Evolutionary conservation across 2,888 invertebrate genomes (phyloP), one percentile per base, ranked within the genome.

Genomic region (Serripes groenlandicus): DNA sequence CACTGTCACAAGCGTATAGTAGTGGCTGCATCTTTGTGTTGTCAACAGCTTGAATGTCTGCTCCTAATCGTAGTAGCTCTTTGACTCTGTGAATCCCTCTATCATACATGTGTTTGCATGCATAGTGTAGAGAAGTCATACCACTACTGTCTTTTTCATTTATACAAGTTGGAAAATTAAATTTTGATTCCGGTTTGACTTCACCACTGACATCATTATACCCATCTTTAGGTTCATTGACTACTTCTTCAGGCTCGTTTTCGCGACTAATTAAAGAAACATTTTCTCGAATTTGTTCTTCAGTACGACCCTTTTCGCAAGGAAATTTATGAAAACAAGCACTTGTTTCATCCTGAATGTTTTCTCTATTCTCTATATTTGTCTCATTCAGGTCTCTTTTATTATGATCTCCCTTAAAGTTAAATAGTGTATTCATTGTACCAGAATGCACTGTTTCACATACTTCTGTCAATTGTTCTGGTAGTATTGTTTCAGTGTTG

Each of bases 51-150:
- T 76, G 34, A 21, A 70, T 69, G 58, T 76, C 58, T 35, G 70
- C 76, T n/a, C 69, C 76, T 23, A 37, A 15, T 37, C 28, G n/a
- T 56, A 76, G 11, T 15, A 76, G 60, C 5, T n/a, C 15, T 32
- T 58, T 42, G 15, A 76, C 76, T 42, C 32, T 58, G 23, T 37
- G 37, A n/a, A 42, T 21, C n/a, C 69, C 54, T 9, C 32, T 37
- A 30, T 69, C 70, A n/a, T 49, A 37, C 21, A 37, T 7, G 26
- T 60, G 56, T 34, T 32, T 37, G 30, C 76, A 76, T 23, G 76
- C 76, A 37, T 69, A 42, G 28, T 76, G 76, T 23, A 76, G 37
- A 11, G 76, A 42, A 15, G 68, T 68, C 58, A 69, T 76, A n/a
- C 32, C 60, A 26, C 56, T 69, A 21, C 34, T 34, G 60, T 76